Evolutionary conservation across 2,888 invertebrate genomes (phyloP), one percentile per base, ranked within the genome.

Genomic region (Neoascia interrupta): DNA sequence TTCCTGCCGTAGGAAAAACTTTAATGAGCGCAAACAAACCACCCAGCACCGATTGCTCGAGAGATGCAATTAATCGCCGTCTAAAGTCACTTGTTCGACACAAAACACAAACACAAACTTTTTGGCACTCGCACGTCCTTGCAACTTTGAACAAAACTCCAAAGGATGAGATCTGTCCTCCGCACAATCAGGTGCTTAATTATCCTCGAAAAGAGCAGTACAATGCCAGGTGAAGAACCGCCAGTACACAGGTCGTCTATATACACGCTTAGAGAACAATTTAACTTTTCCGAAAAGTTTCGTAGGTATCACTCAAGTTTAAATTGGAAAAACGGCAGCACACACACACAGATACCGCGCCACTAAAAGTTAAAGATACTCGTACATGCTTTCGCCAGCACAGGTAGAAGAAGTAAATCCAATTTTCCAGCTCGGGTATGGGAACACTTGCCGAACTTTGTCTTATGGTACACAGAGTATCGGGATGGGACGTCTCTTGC

Each of bases 131-230:
- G 26, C 16, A 66, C 37, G 26, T 58, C 39, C 18, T 13, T 8
- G 34, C 23, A 18, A 13, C 6, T 37, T 28, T 43, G 41, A 63
- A 61, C 43, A 66, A 51, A 36, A 26, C 18, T 23, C 45, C 36
- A 28, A 70, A 43, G 26, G 66, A 60, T 39, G 64, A 49, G 39
- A 70, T 63, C 72, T 68, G 68, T 73, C 66, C 60, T 76, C 66
- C 68, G 74, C 80, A 80, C 86, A 86, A 85, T 86, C 86, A 84
- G 60, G 81, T 81, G 83, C 82, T 85, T 85, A 87, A 87, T 86
- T 86, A 85, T 83, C 85, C 85, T 84, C 83, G 82, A 83, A 84
- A 84, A 74, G 68, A 81, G 56, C 66, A 74, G 64, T 63, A 70
- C n/a, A n/a, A n/a, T 43, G 73, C 61, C 45, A 73, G 66, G 79